Base-by-base conservation (phyloP, 2,888 invertebrate genomes). In the Amblyjoppa fuscipennis region DNA sequence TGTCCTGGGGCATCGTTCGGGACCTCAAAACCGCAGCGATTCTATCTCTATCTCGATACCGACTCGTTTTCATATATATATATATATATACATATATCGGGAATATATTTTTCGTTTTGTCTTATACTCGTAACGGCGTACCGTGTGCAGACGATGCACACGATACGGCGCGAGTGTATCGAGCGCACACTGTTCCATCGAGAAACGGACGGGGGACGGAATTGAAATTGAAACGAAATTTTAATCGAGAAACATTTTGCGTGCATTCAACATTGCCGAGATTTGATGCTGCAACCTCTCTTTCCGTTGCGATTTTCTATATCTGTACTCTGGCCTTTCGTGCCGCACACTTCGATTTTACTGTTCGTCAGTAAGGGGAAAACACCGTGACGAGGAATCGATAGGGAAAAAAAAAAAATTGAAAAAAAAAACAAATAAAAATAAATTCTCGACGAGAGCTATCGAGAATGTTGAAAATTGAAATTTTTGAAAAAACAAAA, bases 151-250 rank as follows among this genome's bases (percentile, higher is more conserved):
- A 69, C 64, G n/a, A 64, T 64, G 38, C 68, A n/a, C 74, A 49
- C 16, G 34, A 49, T n/a, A 31, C 28, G 4, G 38, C 38, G 28
- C n/a, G 25, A 25, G 31, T 71, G 49, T 68, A 64, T 59, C 0
- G 11, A n/a, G 28, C 25, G 5, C 16, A 38, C 6, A 34, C 31
- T 13, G 25, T 31, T 38, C 53, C 53, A 78, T 56, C 81, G 78
- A 81, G 61, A 51, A 68, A 77, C 31, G 20, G 71, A 75, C 73
- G 71, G 83, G 49, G 70, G 53, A 82, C 64, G 80, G 56, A 82
- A 85, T 82, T 85, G 88, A 85, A 87, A 85, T 84, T 70, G 70
- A 81, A 85, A 87, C 82, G 81, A 80, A 82, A 83, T 83, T 85
- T 83, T 74, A 85, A 86, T 87, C 71, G 83, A 84, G 79, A 83